Base-by-base conservation (phyloP, 2,113 vertebrate species). In the Myocastor coypus region DNA sequence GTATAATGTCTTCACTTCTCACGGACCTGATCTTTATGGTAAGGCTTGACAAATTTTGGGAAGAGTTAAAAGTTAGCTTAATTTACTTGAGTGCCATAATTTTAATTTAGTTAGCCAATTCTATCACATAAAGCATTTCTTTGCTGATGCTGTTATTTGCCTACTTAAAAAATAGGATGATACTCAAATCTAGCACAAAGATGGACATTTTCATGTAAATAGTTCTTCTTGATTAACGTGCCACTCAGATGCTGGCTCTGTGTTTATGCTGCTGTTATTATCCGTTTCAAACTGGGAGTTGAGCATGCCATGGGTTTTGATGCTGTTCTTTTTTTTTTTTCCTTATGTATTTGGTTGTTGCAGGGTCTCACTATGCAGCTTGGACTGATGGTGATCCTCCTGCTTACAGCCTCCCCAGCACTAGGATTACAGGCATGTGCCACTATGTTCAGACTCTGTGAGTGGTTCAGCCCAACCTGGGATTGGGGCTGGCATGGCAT, bases 1-100 rank as follows among this genome's bases (percentile, higher is more conserved):
- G 8, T 99, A 99, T 98, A 99, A 99, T 2, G 99, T 99, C 95
- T 99, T 99, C 97, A 99, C 99, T 52, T 97, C 99, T 64, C 99
- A 99, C 34, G 99, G 99, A 86, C 99, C 99, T 0, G 99, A 99
- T 97, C 99, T 99, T 34, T 99, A 99, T 46, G 99, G 99, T 99
- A 98, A 98, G 98, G 22, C 69, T 16, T 61, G 81, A 0, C 50
- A 28, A 10, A 42, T 63, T 7, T 13, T 10, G 30, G 50, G 16
- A 19, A 69, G 20, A 80, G 32, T 32, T 17, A 24, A 34, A 1
- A 28, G 0, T 34, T 64, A 63, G 16, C 40, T 91, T 95, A 61
- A 69, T 93, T 0, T 84, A 59, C 5, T 32, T 57, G 11, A 81
- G 20, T 42, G 89, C 97, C 61, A 93, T 37, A 52, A 50, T 92